Evolutionary conservation across 2,113 vertebrate species (phyloP), one percentile per base, ranked within the genome.

Genomic region (Entosphenus tridentatus): DNA sequence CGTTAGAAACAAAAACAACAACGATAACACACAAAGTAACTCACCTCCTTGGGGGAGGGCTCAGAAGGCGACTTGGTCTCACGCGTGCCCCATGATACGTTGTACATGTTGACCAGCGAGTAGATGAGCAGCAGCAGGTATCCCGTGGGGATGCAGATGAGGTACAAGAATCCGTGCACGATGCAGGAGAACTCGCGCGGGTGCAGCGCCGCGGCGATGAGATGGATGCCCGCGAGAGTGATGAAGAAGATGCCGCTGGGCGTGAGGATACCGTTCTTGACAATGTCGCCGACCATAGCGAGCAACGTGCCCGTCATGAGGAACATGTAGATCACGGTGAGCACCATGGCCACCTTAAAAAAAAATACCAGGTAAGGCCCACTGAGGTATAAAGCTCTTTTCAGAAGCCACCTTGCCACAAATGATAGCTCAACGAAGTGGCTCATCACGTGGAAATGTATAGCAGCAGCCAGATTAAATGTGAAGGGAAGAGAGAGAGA

Each of bases 61-160:
- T 14, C 58, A 62, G 13, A 13, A 14, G 58, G 58, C 3, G 58
- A 6, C 58, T 68, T 81, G 55, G 81, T 72, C 73, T 85, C 83
- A 13, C 83, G 78, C 56, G 83, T 85, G 56, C 83, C 83, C 83
- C 83, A 85, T n/a, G 83, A 77, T 56, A 85, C 82, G 56, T 71
- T 74, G 75, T 84, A 68, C 83, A 85, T 83, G 78, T 85, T 85
- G 70, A 85, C 82, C 71, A 84, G 74, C 2, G 82, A 82, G 75
- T 85, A 85, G 74, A 84, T 85, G 71, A 80, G 81, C 39, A 85
- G 75, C 2, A 85, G 77, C 58, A 85, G 81, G 73, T 84, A 85
- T 62, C 83, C 83, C 73, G 82, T 84, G 57, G 83, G 83, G 67
- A 84, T 84, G 71, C 82, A 85, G 73, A 85, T 80, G 75, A 83